Conservation (phyloP, 2,888 invertebrate genomes). For the Clusia tigrina region DNA sequence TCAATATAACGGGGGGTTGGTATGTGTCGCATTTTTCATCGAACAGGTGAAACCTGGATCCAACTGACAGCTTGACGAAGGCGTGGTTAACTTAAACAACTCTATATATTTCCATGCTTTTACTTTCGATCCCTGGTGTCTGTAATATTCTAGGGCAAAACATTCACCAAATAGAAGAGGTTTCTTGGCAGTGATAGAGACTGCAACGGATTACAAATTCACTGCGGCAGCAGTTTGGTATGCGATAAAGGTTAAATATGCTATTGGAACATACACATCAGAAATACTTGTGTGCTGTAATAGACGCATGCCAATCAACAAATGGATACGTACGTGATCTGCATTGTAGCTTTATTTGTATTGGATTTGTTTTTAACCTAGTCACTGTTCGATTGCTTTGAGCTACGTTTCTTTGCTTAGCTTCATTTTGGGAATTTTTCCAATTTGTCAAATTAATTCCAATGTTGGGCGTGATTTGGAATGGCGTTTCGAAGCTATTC, state of each 20-base stretch:
- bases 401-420: not conserved
- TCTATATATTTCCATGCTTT: no score
- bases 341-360: not conserved
- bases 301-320: slow-evolving; percentile 6
- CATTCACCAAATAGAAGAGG: no score
- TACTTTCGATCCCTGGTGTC: no score
- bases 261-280: not conserved
- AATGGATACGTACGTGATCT: not conserved
- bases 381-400: slow-evolving; percentile 1
- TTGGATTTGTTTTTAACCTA: slow-evolving; percentile 1
- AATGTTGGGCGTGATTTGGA: slow-evolving; percentile 14
- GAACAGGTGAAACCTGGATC: no score
- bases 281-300: not conserved
- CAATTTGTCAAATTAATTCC: slow-evolving; percentile 10
- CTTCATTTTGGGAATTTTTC: slow-evolving; percentile 14
- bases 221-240: not conserved
- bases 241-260: not conserved
- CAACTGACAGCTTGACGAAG: no score
- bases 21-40: no score
- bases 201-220: no score
- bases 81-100: no score
- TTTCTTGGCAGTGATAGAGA: no score
- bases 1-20: no score
- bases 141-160: no score
- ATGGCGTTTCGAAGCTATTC: not conserved